These are phyloP conservation scores for Macrosoma leucophasiata DNA, from an alignment of 2,888 invertebrate genomes.

Conservation along the genomic window DNA sequence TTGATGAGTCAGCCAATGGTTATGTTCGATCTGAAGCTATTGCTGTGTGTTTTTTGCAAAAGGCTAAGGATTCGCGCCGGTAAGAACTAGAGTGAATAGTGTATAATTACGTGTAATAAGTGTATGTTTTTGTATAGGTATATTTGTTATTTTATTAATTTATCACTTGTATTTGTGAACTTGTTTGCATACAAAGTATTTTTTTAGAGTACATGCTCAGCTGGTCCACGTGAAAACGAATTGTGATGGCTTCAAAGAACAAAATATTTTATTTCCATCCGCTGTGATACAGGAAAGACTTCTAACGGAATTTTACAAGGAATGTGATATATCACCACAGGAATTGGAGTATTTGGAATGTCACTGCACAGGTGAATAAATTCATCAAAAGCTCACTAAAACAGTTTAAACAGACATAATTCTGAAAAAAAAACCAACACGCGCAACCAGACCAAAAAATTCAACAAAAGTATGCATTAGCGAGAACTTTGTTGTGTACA, in stretches of 20 bases:
- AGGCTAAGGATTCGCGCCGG: constrained; percentile 13
- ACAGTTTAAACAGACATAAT: background rate
- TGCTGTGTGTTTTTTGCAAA: constrained; percentile 9
- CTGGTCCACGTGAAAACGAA: constrained; percentile 7
- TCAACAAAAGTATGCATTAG: too few species aligned
- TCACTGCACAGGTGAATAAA: constrained; percentile 10
- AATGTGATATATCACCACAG: constrained; percentile 1
- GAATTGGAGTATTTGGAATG: constrained; percentile 8
- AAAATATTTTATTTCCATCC: constrained; percentile 5
- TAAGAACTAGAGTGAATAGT: too few species aligned
- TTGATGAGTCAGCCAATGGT: constrained; percentile 11
- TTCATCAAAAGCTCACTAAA: background rate
- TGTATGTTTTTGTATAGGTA: too few species aligned
- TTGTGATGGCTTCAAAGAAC: constrained; percentile 11
- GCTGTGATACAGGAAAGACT: constrained; percentile 4
- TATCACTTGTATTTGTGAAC: too few species aligned
- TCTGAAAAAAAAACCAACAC: background rate
- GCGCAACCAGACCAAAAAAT: too few species aligned
- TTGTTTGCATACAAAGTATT: too few species aligned
- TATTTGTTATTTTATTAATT: too few species aligned
- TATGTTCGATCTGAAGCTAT: constrained; percentile 13
- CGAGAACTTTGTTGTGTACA: too few species aligned
- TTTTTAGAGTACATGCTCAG: constrained; percentile 11
- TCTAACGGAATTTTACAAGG: constrained; percentile 4
- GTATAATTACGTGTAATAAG: background rate